Evolutionary conservation across 2,888 invertebrate genomes (phyloP), one percentile per base, ranked within the genome.

Genomic region (Orthosia incerta): DNA sequence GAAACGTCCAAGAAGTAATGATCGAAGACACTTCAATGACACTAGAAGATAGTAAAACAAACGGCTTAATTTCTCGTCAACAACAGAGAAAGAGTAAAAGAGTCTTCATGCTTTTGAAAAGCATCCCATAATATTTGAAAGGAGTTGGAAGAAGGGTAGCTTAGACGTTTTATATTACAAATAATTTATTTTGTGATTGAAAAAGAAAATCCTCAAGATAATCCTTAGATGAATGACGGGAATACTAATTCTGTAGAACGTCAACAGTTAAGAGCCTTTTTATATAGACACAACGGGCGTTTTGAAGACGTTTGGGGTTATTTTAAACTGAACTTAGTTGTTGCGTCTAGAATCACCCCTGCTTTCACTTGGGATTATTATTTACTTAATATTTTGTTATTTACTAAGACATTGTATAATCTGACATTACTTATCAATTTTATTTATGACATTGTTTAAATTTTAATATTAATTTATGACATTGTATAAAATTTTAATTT

Each of bases 221-320:
- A 68, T 56, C 70, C 31, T 15, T 39, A 39, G 31, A 56, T 45
- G 26, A 64, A 53, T 39, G 48, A 18, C 39, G 31, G 23, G 16
- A 23, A 48, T 55, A 9, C 39, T 57, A 26, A 45, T 53, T 39
- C 53, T 26, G 55, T 48, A 18, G 26, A 48, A 68, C 12, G n/a
- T 15, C 66, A 31, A 56, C 18, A 18, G 48, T 56, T 57, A 31
- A 9, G n/a, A 56, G 31, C 23, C 48, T 71, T 57, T 50, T 70
- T 26, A 9, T 20, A 50, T 20, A 26, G n/a, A 15, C 20, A 18
- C 7, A 4, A 26, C 1, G n/a, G 26, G 56, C 13, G 7, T 45
- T 59, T n/a, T 57, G 31, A 12, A 31, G 18, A 31, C 31, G 57
- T 60, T 45, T 60, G 59, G 20, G 45, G 59, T 45, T 39, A 31